Evolutionary conservation across 2,888 invertebrate genomes (phyloP), one percentile per base, ranked within the genome.

Genomic region (Bursaphelenchus okinawaensis): DNA sequence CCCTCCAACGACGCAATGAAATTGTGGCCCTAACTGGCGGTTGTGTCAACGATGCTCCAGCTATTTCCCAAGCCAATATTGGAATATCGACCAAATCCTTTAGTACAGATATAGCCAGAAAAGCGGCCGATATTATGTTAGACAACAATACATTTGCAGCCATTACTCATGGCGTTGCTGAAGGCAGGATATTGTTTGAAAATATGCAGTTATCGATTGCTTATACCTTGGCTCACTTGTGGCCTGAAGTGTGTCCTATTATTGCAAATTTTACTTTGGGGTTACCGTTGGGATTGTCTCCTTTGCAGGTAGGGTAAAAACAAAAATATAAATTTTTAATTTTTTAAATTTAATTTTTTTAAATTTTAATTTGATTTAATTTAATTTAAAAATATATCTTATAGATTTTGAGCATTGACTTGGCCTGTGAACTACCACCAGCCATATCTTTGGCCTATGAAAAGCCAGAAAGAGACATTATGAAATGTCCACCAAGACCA

Each of bases 381-480:
- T n/a, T n/a, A 40, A 40, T 19, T 61, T 52, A 52, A 52, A 19
- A 19, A 9, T 52, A 22, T 20, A 8, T 7, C n/a, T n/a, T 54
- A 16, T 7, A 54, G 63, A 66, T 66, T 55, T 51, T 66, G 12
- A 64, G 56, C 51, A 63, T 66, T 31, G 66, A 66, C 55, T 27
- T 66, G 26, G 55, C 57, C 52, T 64, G 63, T 24, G 66, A 66
- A 19, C 28, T 66, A n/a, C 66, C 66, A 7, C 66, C 66, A 2
- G 66, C 66, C 7, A 63, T 66, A 50, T 55, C 66, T 12, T 40
- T 66, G 16, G 66, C 66, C 26, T 66, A 66, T 52, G 66, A 66
- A 27, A 63, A 50, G 20, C 55, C 55, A 19, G 66, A 66, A 28
- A 23, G 56, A 27, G 56, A 66, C 62, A 62, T 66, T 19, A 66